Percentiles rank a stretch among this genome's conserved stretches.
Conservation (phyloP, 2,113 vertebrate genomes). For the Pseudopodoces humilis region DNA sequence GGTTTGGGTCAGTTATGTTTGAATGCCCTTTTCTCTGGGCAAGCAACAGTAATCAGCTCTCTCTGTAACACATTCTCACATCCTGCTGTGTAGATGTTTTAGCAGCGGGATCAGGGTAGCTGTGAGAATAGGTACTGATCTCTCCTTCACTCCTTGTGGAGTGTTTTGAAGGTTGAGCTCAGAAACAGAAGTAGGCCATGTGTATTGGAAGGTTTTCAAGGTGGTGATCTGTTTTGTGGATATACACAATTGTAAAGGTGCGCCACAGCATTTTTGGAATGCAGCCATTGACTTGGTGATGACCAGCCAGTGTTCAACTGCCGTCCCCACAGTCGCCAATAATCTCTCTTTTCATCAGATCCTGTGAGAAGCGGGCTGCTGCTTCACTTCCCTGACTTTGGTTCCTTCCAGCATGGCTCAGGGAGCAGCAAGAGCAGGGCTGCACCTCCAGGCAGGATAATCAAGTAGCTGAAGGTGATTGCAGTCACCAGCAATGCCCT, state of each 20-base stretch:
- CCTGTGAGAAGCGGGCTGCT: fast-evolving
- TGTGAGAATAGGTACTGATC: neutral
- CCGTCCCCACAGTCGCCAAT: fast-evolving
- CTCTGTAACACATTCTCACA: neutral
- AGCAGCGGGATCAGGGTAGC: neutral
- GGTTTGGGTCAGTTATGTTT: neutral
- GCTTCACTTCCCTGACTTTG: neutral
- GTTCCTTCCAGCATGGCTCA: neutral
- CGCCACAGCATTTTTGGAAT: neutral
- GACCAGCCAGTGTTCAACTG: neutral
- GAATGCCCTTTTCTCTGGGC: neutral
- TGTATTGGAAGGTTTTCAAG: neutral
- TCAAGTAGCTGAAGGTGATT: neutral
- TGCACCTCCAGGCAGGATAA: neutral
- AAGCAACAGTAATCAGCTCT: neutral
- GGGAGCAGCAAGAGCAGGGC: neutral
- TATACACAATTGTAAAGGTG: neutral
- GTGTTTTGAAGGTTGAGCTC: neutral
- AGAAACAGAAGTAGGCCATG: neutral
- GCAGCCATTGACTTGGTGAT: neutral
- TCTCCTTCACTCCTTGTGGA: neutral
- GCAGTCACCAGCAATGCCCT: neutral
- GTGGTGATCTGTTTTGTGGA: neutral
- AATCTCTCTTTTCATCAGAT: neutral
- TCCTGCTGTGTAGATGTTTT: neutral